phyloP scores from a whole-genome alignment of 2,113 vertebrate genomes.

The Balaenoptera acutorostrata region DNA sequence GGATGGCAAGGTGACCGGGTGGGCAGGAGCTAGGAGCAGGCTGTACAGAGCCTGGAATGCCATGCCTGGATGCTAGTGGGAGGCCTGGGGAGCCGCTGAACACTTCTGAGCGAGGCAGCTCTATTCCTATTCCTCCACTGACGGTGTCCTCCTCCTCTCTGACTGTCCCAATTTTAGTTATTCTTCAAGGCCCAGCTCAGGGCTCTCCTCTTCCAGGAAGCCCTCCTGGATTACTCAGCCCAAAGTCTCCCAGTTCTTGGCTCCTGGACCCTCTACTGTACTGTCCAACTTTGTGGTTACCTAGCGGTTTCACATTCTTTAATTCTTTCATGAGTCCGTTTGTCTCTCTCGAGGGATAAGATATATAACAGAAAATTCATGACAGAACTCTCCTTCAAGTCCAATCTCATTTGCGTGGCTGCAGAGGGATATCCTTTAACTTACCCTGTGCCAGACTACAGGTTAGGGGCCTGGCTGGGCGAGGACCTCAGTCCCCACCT shows the following conservation, averaged over 20 bases:
- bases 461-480: neutral
- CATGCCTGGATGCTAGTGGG: accelerated
- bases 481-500: neutral
- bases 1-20: neutral
- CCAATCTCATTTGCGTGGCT: neutral
- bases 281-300: neutral
- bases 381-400: neutral
- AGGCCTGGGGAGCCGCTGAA: neutral
- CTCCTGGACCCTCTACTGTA: neutral
- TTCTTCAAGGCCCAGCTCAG: neutral
- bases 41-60: neutral
- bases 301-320: neutral
- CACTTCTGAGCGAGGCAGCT: neutral
- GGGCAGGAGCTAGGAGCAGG: neutral
- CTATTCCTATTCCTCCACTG: neutral
- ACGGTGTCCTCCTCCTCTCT: neutral
- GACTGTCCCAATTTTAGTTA: neutral
- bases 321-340: neutral
- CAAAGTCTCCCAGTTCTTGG: neutral
- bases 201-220: neutral
- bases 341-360: neutral
- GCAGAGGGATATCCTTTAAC: neutral
- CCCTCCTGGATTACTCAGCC: neutral
- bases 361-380: neutral
- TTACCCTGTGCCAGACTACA: neutral